phyloP scores from a whole-genome alignment of 2,797 vertebrate genomes.

The Linurgus olivaceus region DNA sequence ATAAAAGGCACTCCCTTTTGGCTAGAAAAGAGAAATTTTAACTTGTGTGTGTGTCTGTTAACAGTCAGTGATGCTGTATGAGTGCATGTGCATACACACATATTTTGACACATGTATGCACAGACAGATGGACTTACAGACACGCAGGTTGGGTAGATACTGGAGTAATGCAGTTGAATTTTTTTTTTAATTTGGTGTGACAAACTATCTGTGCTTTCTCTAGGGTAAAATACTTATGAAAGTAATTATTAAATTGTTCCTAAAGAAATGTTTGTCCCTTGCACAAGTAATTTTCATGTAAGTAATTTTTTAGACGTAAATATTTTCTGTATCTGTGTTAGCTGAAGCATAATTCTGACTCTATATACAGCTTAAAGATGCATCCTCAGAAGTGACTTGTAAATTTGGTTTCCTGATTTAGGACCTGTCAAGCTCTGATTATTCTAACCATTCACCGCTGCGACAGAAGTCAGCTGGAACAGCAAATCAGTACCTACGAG shows the following conservation, averaged over 20 bases:
- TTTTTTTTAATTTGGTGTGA: not conserved
- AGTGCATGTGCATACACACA: not conserved
- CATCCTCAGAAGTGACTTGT: slow-evolving; percentile 15
- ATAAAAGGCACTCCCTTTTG: slow-evolving; percentile 30
- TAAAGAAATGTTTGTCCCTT: not conserved
- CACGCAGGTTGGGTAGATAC: not conserved
- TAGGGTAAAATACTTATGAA: not conserved
- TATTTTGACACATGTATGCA: not conserved
- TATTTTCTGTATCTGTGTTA: not conserved
- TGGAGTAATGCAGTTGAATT: not conserved
- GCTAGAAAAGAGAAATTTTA: slow-evolving; percentile 3
- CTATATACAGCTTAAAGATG: not conserved
- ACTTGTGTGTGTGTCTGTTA: not conserved
- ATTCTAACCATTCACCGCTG: slow-evolving; percentile 2
- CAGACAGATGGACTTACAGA: not conserved
- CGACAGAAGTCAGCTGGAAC: slow-evolving; percentile 34
- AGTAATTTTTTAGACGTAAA: not conserved
- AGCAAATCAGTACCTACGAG: slow-evolving; percentile 3
- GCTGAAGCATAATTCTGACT: not conserved
- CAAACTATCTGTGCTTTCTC: not conserved
- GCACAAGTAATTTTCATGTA: not conserved
- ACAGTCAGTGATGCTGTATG: not conserved
- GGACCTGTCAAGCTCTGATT: slow-evolving; percentile 32
- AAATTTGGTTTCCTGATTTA: slow-evolving; percentile 50
- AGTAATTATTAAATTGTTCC: not conserved